These are phyloP conservation scores for Emberiza fucata DNA, from an alignment of 2,113 vertebrate species.

Conservation along the genomic window DNA sequence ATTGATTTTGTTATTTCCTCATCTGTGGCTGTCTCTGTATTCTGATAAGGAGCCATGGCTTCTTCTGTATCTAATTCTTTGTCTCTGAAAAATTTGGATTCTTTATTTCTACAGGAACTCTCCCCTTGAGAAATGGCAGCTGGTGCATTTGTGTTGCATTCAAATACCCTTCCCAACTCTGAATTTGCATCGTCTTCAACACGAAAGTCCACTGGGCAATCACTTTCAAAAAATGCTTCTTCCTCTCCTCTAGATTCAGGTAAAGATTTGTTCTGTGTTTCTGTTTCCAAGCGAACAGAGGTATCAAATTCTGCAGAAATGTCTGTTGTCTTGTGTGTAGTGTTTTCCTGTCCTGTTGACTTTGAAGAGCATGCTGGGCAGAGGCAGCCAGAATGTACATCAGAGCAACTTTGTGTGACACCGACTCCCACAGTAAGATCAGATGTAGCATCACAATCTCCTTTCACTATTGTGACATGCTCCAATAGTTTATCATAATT, in stretches of 20 bases:
- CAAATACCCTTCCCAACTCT: neutral
- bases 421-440: neutral
- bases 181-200: neutral
- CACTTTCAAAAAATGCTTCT: neutral
- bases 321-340: neutral
- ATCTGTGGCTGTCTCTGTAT: neutral
- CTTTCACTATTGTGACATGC: neutral
- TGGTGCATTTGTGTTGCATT: neutral
- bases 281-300: neutral
- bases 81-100: neutral
- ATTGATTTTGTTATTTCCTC: constrained; percentile 50
- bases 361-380: neutral
- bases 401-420: neutral
- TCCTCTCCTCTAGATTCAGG: neutral
- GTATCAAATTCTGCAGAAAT: neutral
- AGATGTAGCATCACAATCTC: neutral
- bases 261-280: neutral
- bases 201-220: neutral
- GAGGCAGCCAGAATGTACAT: neutral
- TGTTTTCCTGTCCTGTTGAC: neutral
- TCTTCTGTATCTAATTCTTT: neutral
- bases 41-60: neutral
- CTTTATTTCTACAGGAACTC: neutral
- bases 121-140: constrained; percentile 29
- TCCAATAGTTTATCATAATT: neutral